phyloP scores from a whole-genome alignment of 1,140 invertebrate genomes.

The Drosophila novamexicana region DNA sequence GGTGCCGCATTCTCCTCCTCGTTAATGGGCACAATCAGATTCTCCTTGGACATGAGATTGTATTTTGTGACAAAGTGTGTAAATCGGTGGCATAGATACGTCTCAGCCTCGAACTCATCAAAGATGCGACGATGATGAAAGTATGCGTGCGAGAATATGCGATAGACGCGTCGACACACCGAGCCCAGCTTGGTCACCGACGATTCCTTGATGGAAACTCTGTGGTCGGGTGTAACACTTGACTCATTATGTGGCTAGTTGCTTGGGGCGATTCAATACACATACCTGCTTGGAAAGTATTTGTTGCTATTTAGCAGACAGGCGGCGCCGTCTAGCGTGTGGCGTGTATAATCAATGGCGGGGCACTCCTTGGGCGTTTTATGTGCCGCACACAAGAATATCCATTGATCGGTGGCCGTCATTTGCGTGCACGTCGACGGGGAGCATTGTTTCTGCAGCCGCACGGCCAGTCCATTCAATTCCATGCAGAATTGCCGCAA shows the following conservation, averaged over 20 bases:
- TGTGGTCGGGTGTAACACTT: constrained; percentile 84
- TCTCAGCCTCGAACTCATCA: constrained; percentile 99
- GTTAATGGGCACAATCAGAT: constrained; percentile 97
- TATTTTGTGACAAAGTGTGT: constrained; percentile 99
- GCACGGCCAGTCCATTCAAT: constrained; percentile 97
- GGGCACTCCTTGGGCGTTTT: constrained; percentile 99
- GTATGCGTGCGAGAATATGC: constrained; percentile 99
- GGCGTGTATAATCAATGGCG: constrained; percentile 99
- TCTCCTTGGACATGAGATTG: constrained; percentile 98
- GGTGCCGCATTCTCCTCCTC: constrained; percentile 85
- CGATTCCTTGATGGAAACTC: constrained; percentile 99
- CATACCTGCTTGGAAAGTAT: constrained; percentile 99
- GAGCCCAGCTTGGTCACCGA: constrained; percentile 99
- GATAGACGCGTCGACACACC: constrained; percentile 98
- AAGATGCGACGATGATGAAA: constrained; percentile 99
- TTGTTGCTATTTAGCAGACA: constrained; percentile 99
- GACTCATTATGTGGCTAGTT: constrained; percentile 48
- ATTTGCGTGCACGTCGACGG: constrained; percentile 99
- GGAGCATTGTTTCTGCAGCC: constrained; percentile 96
- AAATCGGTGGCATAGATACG: constrained; percentile 97
- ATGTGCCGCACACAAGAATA: constrained; percentile 99
- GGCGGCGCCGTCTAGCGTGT: constrained; percentile 99
- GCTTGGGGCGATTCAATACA: not conserved
- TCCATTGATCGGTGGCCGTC: constrained; percentile 99
- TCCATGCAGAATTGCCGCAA: constrained; percentile 99